Base-by-base conservation (phyloP, 2,113 vertebrate species). In the Eira barbara region DNA sequence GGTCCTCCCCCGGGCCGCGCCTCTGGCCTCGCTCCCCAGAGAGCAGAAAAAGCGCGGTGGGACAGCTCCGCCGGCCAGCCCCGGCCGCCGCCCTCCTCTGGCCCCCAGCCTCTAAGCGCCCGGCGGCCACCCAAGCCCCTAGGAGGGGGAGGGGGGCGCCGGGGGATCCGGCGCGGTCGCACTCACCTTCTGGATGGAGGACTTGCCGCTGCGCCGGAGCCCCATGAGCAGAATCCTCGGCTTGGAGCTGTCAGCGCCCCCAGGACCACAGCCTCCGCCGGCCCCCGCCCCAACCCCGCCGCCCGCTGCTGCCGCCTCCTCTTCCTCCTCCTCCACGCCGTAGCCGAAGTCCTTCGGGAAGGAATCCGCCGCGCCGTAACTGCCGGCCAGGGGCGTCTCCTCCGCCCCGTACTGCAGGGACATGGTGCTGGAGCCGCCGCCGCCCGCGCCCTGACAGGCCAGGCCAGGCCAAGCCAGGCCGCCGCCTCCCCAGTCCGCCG, bases 141-240 rank as follows among this genome's bases (percentile, higher is more conserved):
- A 39, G 81, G 91, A 86, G 80, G 49, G 61, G 55, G 31, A 69
- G 0, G 86, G 84, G 63, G 74, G 59, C 27, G 81, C 65, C 67
- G 65, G 74, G 25, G 86, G 47, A 45, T 89, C 39, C 39, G 59
- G 90, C 67, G 39, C 92, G 42, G 57, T 45, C 45, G 74, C 82
- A 7, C 98, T 98, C 98, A 99, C 99, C 99, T 99, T 99, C 99
- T 99, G 99, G 98, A 99, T 99, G 57, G 99, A 99, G 4, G 99
- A 99, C 82, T 99, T 99, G 18, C 99, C 99, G 96, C 99, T 99
- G 98, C 99, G 99, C 85, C 99, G 99, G 96, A 99, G 97, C 18
- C 99, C 99, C 99, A 99, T 99, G 0, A 99, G 99, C 87, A 99
- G 98, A 74, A 99, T 99, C 39, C 99, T 99, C 2, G 99, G 99